phyloP scores from a whole-genome alignment of 2,797 vertebrate species.

The Scolopax bukidnonensis region DNA sequence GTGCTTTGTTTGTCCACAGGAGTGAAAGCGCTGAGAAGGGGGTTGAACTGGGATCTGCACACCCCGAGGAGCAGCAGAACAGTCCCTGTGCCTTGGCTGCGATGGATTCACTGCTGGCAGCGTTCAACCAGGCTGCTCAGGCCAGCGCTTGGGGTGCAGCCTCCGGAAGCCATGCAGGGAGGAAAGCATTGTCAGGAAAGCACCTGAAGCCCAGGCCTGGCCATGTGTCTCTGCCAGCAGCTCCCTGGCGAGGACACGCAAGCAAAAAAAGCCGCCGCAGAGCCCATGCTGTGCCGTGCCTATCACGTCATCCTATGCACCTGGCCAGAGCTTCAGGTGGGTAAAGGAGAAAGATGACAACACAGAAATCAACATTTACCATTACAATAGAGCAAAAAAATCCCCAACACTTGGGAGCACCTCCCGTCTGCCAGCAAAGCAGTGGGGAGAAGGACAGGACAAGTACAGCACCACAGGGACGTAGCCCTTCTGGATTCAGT shows the following conservation, averaged over 20 bases:
- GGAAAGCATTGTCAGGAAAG: not conserved
- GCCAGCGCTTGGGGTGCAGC: not conserved
- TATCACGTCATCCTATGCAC: not conserved
- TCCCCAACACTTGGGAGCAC: not conserved
- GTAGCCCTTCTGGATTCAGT: not conserved
- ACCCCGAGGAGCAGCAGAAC: not conserved
- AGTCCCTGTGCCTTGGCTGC: not conserved
- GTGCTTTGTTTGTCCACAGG: not conserved
- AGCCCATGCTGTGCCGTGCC: not conserved
- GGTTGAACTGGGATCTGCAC: not conserved
- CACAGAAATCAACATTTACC: not conserved
- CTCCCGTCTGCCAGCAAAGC: not conserved
- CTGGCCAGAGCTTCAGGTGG: not conserved
- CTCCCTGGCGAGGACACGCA: not conserved
- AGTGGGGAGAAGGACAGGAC: not conserved
- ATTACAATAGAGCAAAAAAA: not conserved
- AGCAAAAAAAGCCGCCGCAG: not conserved
- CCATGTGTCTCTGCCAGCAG: not conserved
- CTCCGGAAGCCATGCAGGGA: constrained; percentile 40
- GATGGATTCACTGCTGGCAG: not conserved
- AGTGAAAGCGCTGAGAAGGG: not conserved
- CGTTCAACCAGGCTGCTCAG: not conserved
- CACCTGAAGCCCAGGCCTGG: constrained; percentile 6
- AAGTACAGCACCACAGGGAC: not conserved
- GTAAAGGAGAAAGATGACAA: not conserved